phyloP scores from a whole-genome alignment of 2,888 invertebrate genomes.

The Pterostichus madidus region DNA sequence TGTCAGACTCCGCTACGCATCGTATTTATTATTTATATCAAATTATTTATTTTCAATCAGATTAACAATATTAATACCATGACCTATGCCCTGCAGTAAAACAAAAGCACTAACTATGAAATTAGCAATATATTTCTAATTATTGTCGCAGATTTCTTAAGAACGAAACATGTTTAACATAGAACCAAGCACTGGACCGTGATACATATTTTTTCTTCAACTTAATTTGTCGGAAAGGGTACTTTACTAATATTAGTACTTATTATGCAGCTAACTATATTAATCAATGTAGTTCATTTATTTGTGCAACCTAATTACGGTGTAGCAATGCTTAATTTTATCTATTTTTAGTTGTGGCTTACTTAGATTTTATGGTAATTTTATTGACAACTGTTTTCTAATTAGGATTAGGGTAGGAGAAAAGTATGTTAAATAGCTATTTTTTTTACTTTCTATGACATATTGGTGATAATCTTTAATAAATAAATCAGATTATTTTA shows the following conservation, averaged over 20 bases:
- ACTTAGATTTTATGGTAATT: background rate
- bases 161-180: constrained; percentile 34
- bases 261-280: constrained; percentile 34
- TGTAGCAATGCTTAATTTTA: constrained; percentile 27
- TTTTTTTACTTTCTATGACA: no score
- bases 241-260: constrained; percentile 17
- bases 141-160: constrained; percentile 19
- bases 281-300: constrained; percentile 19
- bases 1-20: no score
- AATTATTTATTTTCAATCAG: background rate
- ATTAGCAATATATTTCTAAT: constrained; percentile 12
- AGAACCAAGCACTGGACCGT: constrained; percentile 25
- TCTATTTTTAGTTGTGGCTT: constrained; percentile 22
- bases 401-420: no score
- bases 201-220: constrained; percentile 9
- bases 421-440: no score
- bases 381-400: no score
- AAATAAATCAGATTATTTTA: no score
- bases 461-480: no score
- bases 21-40: no score
- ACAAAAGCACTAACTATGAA: background rate
- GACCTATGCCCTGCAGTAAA: constrained; percentile 4
- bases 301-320: constrained; percentile 35
- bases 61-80: background rate
- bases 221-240: constrained; percentile 38